A percentile compares a stretch with the other conserved stretches of the same genome.
phyloP scores from a whole-genome alignment of 2,888 invertebrate species.

The Eupelmus urozonus region DNA sequence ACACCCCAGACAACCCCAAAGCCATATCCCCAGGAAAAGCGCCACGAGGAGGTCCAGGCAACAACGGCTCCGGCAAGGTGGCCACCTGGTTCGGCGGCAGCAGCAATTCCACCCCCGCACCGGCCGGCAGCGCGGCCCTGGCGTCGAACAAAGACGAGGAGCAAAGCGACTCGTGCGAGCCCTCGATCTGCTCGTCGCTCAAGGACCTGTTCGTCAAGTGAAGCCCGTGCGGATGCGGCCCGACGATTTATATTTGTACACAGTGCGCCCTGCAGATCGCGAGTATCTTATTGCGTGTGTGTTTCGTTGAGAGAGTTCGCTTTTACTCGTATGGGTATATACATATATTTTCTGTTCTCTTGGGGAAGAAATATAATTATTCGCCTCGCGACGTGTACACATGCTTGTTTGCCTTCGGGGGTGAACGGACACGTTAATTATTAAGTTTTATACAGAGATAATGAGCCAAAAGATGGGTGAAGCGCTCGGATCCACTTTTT shows the following conservation, averaged over 20 bases:
- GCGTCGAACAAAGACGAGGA: constrained; percentile 82
- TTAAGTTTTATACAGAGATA: constrained; percentile 52
- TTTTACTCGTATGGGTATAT: no score
- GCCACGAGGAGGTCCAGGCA: constrained; percentile 60
- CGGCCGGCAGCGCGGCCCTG: background rate
- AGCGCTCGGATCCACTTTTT: constrained; percentile 5
- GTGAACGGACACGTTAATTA: constrained; percentile 29
- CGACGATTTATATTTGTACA: no score
- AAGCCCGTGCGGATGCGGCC: constrained; percentile 64
- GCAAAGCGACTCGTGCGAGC: constrained; percentile 85
- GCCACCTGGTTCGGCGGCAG: constrained; percentile 72
- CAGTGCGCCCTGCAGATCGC: no score
- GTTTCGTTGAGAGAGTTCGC: constrained; percentile 10
- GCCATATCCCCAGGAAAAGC: constrained; percentile 75
- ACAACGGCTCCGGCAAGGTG: constrained; percentile 64
- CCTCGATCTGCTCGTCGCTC: constrained; percentile 88
- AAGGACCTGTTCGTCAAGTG: constrained; percentile 92
- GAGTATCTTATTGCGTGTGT: background rate
- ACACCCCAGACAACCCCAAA: constrained; percentile 70
- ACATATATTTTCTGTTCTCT: no score
- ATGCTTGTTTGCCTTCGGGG: constrained; percentile 25
- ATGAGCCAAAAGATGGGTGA: constrained; percentile 39
- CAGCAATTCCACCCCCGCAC: constrained; percentile 23
- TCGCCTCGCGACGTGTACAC: no score
- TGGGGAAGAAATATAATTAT: no score